Base-by-base conservation (phyloP, 2,113 vertebrate genomes). In the Drymodes brunneopygia region DNA sequence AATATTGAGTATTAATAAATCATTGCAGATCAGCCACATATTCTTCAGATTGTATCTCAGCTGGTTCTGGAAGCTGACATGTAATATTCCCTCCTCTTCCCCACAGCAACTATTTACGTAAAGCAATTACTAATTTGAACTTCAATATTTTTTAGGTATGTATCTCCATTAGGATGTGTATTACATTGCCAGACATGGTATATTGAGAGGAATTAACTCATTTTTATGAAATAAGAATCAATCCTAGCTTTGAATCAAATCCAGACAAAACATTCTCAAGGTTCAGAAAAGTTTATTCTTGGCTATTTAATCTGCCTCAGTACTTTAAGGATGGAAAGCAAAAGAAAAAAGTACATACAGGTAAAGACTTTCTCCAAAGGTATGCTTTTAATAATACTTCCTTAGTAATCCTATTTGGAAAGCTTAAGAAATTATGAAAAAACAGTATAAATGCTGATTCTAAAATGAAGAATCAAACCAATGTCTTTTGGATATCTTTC, bases 141-240 rank as follows among this genome's bases (percentile, higher is more conserved):
- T 64, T 81, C 70, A 72, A 14, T 72, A 75, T 75, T 95, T 81
- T 92, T 57, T 24, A 84, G 65, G n/a, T 62, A n/a, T 69, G 18
- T 67, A 2, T 74, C 24, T 67, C 51, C 18, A 28, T 86, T 90
- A 81, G 27, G 42, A 33, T 56, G 36, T 51, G 17, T 36, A 48
- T 81, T 81, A 60, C 25, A 31, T 73, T 92, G 21, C 42, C 70
- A 84, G 78, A 31, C 20, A 44, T 33, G 28, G n/a, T 86, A 36
- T 92, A 74, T 44, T 48, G 48, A 90, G 56, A 67, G 31, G 51
- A 91, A 71, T 81, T 15, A 77, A 83, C 29, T 86, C 6, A 66
- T 81, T 88, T 88, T 21, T 81, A 66, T 84, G 65, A 92, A 95
- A 73, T 61, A 93, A 88, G 15, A 83, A 81, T 73, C 16, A 70